A percentile compares a stretch with the other conserved stretches of the same genome.
These are phyloP conservation scores for Pseudorectes ferrugineus DNA, from an alignment of 2,113 vertebrate species.

Conservation along the genomic window DNA sequence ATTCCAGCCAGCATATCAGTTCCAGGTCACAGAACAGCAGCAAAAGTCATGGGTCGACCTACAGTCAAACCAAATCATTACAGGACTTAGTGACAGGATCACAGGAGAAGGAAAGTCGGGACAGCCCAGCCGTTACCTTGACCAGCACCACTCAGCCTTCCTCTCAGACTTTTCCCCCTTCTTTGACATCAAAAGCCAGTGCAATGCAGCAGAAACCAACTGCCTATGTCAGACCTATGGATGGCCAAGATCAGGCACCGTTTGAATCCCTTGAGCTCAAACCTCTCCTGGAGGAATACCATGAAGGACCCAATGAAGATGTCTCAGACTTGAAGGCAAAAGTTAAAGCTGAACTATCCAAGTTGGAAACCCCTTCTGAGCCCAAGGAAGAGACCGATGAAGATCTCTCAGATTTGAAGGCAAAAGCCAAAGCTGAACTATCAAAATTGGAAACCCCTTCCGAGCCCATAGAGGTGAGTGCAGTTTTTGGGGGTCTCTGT, in stretches of 20 bases:
- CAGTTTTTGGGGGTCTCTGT: background rate
- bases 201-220: constrained; percentile 90
- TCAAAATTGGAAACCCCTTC: constrained; percentile 77
- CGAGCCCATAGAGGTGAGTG: constrained; percentile 82
- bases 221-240: constrained; percentile 94
- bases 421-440: constrained; percentile 70
- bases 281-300: constrained; percentile 73
- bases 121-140: constrained; percentile 46
- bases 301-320: constrained; percentile 69
- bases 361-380: constrained; percentile 77
- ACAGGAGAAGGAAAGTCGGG: constrained; percentile 62
- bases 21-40: constrained; percentile 59
- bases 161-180: constrained; percentile 80
- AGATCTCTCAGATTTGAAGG: constrained; percentile 75
- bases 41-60: constrained; percentile 51
- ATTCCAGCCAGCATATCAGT: constrained; percentile 77
- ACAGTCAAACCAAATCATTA: constrained; percentile 28
- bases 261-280: constrained; percentile 87
- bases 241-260: constrained; percentile 88
- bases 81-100: constrained; percentile 33
- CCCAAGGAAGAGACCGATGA: constrained; percentile 66
- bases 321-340: constrained; percentile 72
- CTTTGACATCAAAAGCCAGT: constrained; percentile 81
- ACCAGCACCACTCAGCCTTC: constrained; percentile 70
- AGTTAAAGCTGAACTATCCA: constrained; percentile 75